Evolutionary conservation across 1,140 invertebrate species (phyloP), one percentile per base, ranked within the genome.

Genomic region (Leptinotarsa defecta): DNA sequence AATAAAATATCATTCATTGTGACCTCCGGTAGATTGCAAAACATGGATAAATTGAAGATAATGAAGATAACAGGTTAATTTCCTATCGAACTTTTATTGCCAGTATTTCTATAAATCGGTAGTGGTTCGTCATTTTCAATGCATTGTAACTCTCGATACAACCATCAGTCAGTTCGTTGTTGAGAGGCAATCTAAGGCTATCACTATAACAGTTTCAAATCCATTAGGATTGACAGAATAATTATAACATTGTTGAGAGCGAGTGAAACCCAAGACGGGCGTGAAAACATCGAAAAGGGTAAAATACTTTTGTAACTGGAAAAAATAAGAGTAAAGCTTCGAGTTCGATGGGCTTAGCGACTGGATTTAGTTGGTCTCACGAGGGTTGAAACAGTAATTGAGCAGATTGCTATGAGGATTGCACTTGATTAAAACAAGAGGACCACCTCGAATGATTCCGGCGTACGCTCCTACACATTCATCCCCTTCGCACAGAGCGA

Each of bases 351-450:
- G 71, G 61, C 61, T 72, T 72, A 63, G 71, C 61, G 71, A 72
- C 71, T 43, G 71, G 27, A 62, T 72, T 72, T 43, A 63, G 71
- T 72, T 24, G 71, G 20, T 64, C 71, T 52, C 71, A 15, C 3
- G 71, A 22, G 71, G 61, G 52, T 62, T 63, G 17, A 24, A 62
- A 62, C 49, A 79, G 78, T 79, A 79, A 79, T 79, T 79, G 78
- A 77, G 76, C 74, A 79, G 78, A 79, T 79, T 79, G 78, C 76
- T 77, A 74, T 69, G 78, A 79, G 78, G 76, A 77, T 77, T 79
- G 74, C 76, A 77, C 69, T 79, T 79, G 76, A 79, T 79, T 79
- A 79, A 79, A 79, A 79, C 78, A 79, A 79, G 76, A 77, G 76
- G 69, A 75, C 76, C 74, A 77, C 63, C 69, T 63, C 69, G 34